These are phyloP conservation scores for Cyphomyrmex costatus DNA, from an alignment of 1,140 invertebrate species.

Conservation along the genomic window DNA sequence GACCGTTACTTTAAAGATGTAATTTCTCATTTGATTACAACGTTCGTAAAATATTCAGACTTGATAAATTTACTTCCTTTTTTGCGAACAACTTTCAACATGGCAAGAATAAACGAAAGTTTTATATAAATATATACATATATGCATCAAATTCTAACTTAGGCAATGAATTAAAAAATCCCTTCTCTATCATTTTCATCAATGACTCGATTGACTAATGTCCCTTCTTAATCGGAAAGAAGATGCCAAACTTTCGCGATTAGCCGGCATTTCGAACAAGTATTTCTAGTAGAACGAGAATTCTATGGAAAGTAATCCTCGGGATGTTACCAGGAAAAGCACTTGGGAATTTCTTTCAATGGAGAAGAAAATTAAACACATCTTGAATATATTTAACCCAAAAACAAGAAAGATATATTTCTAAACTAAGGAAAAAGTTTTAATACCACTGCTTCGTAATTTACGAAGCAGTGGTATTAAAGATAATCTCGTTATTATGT, in stretches of 20 bases:
- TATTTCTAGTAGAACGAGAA: conserved; percentile 11
- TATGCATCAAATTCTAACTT: conserved; percentile 11
- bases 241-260: conserved; percentile 35
- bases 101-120: not conserved
- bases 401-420: not conserved
- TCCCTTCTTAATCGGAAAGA: conserved; percentile 9
- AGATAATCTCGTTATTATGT: not conserved
- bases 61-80: not conserved
- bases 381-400: not conserved
- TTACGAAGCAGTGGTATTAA: not conserved
- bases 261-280: conserved; percentile 1
- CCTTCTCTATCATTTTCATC: not conserved
- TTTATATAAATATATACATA: conserved; percentile 3
- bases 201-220: conserved; percentile 19
- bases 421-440: not conserved
- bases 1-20: not conserved
- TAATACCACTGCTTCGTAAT: too few relatives aligned
- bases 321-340: not conserved
- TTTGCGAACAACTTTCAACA: not conserved
- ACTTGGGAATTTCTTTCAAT: not conserved
- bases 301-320: not conserved
- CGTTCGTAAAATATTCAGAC: not conserved
- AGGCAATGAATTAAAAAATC: conserved; percentile 33
- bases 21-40: not conserved
- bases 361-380: not conserved